Percentiles rank a stretch among this genome's conserved stretches.
Evolutionary conservation across 2,797 vertebrate species (phyloP).

Genomic region (Synanceia verrucosa): DNA sequence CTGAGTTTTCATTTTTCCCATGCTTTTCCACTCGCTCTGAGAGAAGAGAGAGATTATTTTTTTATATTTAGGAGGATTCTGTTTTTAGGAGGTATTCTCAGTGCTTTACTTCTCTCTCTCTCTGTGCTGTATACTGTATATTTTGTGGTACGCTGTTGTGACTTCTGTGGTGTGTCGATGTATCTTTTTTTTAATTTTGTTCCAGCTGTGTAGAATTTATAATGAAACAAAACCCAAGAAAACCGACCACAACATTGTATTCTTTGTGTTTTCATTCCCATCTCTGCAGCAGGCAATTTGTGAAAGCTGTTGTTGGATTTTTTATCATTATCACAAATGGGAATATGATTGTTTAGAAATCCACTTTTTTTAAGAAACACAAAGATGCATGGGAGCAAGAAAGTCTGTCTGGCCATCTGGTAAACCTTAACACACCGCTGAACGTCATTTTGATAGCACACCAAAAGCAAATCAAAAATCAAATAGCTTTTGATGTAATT

Average conservation of each 20-base stretch:
- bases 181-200: constrained; percentile 75
- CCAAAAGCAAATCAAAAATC: constrained; percentile 18
- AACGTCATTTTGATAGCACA: constrained; percentile 27
- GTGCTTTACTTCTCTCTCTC: constrained; percentile 71
- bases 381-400: background rate
- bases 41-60: constrained; percentile 56
- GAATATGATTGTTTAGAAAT: background rate
- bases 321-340: background rate
- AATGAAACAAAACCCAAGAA: constrained; percentile 74
- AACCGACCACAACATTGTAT: constrained; percentile 44
- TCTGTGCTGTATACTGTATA: constrained; percentile 80
- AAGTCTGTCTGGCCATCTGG: background rate
- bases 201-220: constrained; percentile 83
- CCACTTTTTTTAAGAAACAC: background rate
- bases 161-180: constrained; percentile 81
- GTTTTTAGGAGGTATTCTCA: constrained; percentile 63
- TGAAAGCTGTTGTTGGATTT: background rate
- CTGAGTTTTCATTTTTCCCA: constrained; percentile 76
- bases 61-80: constrained; percentile 43
- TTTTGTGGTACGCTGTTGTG: constrained; percentile 84
- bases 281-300: background rate
- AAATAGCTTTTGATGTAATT: constrained; percentile 42
- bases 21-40: constrained; percentile 53
- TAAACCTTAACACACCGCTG: background rate
- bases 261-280: constrained; percentile 62